phyloP scores from a whole-genome alignment of 2,888 invertebrate genomes.

The Venustoraphidia nigricollis region DNA sequence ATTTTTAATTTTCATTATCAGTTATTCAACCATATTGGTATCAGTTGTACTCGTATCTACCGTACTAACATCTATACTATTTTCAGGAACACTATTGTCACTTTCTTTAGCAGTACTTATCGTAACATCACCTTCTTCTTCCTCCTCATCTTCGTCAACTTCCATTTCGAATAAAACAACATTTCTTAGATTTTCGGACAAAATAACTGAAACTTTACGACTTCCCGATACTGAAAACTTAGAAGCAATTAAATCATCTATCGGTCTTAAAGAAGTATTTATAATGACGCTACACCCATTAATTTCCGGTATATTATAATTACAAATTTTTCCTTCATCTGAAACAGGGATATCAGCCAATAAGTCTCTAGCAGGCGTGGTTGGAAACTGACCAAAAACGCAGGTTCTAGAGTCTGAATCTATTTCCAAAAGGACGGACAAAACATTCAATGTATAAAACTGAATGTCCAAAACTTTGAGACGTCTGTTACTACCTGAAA shows the following conservation, averaged over 20 bases:
- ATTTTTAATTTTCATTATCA: background rate
- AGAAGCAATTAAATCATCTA: constrained; percentile 51
- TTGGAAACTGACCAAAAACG: constrained; percentile 19
- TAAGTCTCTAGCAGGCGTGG: constrained; percentile 21
- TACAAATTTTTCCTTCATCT: constrained; percentile 8
- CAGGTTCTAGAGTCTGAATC: constrained; percentile 22
- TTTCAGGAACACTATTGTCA: constrained; percentile 8
- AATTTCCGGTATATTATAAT: constrained; percentile 29
- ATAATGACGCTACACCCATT: constrained; percentile 38
- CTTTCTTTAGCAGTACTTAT: constrained; percentile 18
- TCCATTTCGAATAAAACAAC: constrained; percentile 86
- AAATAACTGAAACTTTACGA: constrained; percentile 67
- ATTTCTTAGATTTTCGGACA: constrained; percentile 63
- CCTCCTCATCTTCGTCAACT: constrained; percentile 81
- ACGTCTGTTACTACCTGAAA: constrained; percentile 6
- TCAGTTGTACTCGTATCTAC: constrained; percentile 13
- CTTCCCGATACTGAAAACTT: constrained; percentile 73
- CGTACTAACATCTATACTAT: constrained; percentile 14
- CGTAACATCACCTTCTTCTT: constrained; percentile 45
- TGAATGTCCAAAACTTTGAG: constrained; percentile 46
- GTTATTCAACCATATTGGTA: constrained; percentile 2
- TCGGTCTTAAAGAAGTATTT: constrained; percentile 35
- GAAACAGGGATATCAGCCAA: constrained; percentile 14
- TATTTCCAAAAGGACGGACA: constrained; percentile 56
- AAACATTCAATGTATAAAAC: constrained; percentile 55